These are phyloP conservation scores for Stenichneumon culpator DNA, from an alignment of 2,888 invertebrate genomes.

Conservation along the genomic window DNA sequence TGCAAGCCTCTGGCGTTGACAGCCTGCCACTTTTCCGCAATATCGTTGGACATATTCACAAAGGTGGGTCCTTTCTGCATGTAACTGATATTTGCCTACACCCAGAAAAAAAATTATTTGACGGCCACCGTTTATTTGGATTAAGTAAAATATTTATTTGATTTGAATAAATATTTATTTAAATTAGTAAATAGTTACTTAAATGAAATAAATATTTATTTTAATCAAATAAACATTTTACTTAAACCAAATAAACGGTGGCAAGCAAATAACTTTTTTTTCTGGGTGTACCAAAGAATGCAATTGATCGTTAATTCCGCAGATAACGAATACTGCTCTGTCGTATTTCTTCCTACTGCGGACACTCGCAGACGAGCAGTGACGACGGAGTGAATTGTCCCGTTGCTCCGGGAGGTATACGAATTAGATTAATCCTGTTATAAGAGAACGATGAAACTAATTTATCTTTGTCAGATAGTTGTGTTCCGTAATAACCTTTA, in stretches of 20 bases:
- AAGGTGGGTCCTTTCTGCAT: slow-evolving; percentile 33
- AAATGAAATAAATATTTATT: too few relatives aligned
- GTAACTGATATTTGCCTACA: neutral
- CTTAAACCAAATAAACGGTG: too few relatives aligned
- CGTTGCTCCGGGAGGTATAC: neutral
- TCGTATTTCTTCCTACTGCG: slow-evolving; percentile 68
- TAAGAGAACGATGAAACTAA: neutral
- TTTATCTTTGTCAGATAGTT: neutral
- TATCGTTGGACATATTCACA: slow-evolving; percentile 69
- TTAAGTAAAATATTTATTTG: too few relatives aligned
- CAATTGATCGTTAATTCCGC: slow-evolving; percentile 1
- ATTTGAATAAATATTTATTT: too few relatives aligned
- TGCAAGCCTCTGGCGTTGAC: slow-evolving; percentile 74
- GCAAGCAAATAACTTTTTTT: too few relatives aligned
- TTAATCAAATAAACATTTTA: too few relatives aligned
- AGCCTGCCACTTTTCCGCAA: slow-evolving; percentile 70
- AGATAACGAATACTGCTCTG: slow-evolving; percentile 68
- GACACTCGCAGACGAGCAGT: slow-evolving; percentile 55
- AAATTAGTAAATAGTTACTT: too few relatives aligned
- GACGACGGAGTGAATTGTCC: neutral
- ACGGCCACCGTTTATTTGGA: too few relatives aligned
- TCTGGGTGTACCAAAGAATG: neutral
- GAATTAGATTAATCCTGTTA: neutral
- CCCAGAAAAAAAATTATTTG: too few relatives aligned
- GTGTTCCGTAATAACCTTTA: neutral